Evolutionary conservation across 2,113 vertebrate species (phyloP), one percentile per base, ranked within the genome.

Genomic region (Corvus cornix): DNA sequence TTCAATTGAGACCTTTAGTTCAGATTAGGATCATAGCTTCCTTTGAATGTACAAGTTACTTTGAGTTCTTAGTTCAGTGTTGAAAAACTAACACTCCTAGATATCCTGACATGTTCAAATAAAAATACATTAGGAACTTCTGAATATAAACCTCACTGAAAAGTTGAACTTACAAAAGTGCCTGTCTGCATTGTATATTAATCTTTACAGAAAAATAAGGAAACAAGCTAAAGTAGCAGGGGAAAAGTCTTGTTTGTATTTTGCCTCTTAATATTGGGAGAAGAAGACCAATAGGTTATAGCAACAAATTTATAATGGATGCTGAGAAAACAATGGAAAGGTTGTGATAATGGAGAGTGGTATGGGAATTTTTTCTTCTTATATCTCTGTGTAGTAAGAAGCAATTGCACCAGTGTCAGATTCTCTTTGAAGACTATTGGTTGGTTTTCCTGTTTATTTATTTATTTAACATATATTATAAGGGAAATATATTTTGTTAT

Each of bases 11-110:
- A 67, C 70, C 81, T 94, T 98, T 97, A 97, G 95, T 97, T 97
- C 97, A 98, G 96, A 97, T 97, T 97, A 98, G 95, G 93, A 96
- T 96, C 93, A 96, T 97, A 96, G 69, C 68, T 97, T 91, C 81
- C 75, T 95, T 93, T 96, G 86, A 96, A 89, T 78, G 66, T 95
- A 82, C 72, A 55, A 81, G 79, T 89, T 92, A 94, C 91, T 95
- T 93, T 91, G 91, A 96, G 66, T 84, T 89, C 82, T 93, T 87
- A 94, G 78, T 88, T 94, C 92, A 90, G 37, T 64, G 48, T 58
- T 94, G 84, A 89, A 97, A 97, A 96, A 93, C 78, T 96, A 94
- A 97, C 78, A 87, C 70, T 95, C 94, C 76, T 74, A 72, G 73
- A 95, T 80, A 85, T 83, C 27, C 62, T 93, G 96, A 89, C 69